Conservation (phyloP, 1,140 invertebrate genomes). For the Drosophila eugracilis region DNA sequence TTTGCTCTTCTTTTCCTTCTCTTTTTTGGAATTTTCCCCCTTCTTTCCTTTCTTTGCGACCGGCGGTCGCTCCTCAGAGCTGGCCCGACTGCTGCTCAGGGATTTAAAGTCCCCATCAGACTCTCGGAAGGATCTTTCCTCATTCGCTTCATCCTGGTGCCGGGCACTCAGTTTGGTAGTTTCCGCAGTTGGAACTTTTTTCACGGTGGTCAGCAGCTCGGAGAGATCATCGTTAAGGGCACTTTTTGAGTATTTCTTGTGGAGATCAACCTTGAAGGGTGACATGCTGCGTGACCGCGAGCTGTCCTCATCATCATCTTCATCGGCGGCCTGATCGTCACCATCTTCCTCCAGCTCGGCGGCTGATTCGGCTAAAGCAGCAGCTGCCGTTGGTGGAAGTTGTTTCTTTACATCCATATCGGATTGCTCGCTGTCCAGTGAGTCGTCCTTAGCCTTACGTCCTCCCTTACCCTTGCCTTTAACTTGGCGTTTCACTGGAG, state of each 20-base stretch:
- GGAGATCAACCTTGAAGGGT: constrained; percentile 84
- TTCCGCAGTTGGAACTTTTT: constrained; percentile 66
- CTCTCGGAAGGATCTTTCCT: constrained; percentile 37
- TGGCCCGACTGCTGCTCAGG: constrained; percentile 55
- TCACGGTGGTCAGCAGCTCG: constrained; percentile 76
- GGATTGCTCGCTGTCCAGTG: constrained; percentile 31
- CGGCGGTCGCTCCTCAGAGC: constrained; percentile 36
- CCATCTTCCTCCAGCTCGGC: constrained; percentile 76
- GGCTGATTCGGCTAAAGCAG: constrained; percentile 70
- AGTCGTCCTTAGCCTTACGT: constrained; percentile 31
- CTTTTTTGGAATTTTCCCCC: constrained; percentile 34
- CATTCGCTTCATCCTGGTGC: constrained; percentile 55
- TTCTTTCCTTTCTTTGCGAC: constrained; percentile 40
- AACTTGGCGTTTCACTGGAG: constrained; percentile 52
- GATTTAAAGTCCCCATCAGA: constrained; percentile 71
- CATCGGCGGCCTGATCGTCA: constrained; percentile 29
- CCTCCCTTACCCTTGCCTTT: constrained; percentile 55
- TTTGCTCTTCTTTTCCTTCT: constrained; percentile 42
- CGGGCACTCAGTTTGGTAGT: constrained; percentile 62
- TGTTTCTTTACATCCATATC: constrained; percentile 57
- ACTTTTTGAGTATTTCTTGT: constrained; percentile 85
- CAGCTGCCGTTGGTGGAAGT: constrained; percentile 75
- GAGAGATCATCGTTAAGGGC: constrained; percentile 84
- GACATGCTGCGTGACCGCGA: constrained; percentile 75
- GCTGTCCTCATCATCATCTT: constrained; percentile 59